These are phyloP conservation scores for Platyscapa corneri DNA, from an alignment of 1,140 invertebrate species.

Conservation along the genomic window DNA sequence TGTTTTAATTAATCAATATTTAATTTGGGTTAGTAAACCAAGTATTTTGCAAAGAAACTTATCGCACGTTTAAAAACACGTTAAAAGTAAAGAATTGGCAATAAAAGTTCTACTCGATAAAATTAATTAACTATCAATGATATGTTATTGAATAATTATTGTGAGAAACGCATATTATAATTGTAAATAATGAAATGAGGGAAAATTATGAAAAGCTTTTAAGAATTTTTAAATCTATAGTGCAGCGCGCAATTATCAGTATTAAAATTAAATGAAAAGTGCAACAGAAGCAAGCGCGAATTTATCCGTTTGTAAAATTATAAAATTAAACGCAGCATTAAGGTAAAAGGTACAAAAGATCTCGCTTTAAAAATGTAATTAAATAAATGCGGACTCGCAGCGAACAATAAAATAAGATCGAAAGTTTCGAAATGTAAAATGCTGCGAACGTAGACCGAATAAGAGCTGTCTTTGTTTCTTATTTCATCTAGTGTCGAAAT, in stretches of 20 bases:
- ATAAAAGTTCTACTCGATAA: too few relatives aligned
- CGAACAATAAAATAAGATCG: too few relatives aligned
- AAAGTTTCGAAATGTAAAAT: too few relatives aligned
- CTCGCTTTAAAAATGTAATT: not conserved
- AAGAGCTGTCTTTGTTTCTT: not conserved
- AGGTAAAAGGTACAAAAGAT: not conserved
- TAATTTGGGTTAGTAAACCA: not conserved
- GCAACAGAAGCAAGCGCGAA: not conserved
- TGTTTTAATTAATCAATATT: constrained; percentile 1
- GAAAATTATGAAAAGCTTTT: not conserved
- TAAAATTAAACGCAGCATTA: not conserved
- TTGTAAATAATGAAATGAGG: not conserved
- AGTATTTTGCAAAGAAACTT: too few relatives aligned
- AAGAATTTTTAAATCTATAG: not conserved
- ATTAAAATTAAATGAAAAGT: constrained; percentile 28
- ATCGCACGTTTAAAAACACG: too few relatives aligned
- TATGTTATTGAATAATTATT: too few relatives aligned
- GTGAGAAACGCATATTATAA: too few relatives aligned
- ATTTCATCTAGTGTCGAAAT: constrained; percentile 62
- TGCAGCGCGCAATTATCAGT: not conserved
- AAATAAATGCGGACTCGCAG: too few relatives aligned
- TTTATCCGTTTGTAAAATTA: not conserved
- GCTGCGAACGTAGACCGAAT: not conserved
- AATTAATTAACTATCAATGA: too few relatives aligned
- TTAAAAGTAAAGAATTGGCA: too few relatives aligned